These are phyloP conservation scores for Dasyornis broadbenti DNA, from an alignment of 2,113 vertebrate species.

Conservation along the genomic window DNA sequence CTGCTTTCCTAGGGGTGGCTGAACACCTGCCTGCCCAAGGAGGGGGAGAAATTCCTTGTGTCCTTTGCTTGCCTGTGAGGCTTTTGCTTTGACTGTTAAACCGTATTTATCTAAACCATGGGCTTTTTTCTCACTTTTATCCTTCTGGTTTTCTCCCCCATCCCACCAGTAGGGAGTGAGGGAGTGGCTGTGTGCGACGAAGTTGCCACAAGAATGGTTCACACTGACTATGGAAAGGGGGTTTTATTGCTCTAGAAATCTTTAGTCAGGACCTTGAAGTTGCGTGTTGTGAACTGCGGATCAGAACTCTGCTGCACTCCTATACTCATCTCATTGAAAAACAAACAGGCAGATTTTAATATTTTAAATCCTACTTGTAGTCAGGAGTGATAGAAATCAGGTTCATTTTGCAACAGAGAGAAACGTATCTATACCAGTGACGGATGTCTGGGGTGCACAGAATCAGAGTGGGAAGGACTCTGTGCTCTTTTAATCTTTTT, in stretches of 20 bases:
- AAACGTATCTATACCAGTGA: not conserved
- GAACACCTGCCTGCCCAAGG: not conserved
- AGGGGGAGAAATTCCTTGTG: not conserved
- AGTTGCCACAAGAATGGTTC: not conserved
- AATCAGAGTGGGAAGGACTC: not conserved
- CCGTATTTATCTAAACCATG: not conserved
- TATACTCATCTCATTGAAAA: not conserved
- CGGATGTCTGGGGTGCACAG: not conserved
- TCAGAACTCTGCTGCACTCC: not conserved
- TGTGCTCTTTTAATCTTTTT: not conserved
- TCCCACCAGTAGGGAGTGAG: too few species aligned
- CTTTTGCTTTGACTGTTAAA: not conserved
- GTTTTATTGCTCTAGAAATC: not conserved
- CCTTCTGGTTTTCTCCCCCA: not conserved
- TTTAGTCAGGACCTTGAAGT: not conserved
- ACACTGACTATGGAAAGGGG: not conserved
- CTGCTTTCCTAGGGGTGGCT: not conserved
- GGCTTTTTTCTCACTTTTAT: not conserved
- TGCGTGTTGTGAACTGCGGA: not conserved
- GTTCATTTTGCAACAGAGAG: not conserved
- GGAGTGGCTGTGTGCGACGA: not conserved
- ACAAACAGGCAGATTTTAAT: not conserved
- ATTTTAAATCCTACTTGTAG: not conserved
- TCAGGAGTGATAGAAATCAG: not conserved
- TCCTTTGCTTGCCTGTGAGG: not conserved